These are phyloP conservation scores for Yponomeuta cagnagella DNA, from an alignment of 2,888 invertebrate species.

Conservation along the genomic window DNA sequence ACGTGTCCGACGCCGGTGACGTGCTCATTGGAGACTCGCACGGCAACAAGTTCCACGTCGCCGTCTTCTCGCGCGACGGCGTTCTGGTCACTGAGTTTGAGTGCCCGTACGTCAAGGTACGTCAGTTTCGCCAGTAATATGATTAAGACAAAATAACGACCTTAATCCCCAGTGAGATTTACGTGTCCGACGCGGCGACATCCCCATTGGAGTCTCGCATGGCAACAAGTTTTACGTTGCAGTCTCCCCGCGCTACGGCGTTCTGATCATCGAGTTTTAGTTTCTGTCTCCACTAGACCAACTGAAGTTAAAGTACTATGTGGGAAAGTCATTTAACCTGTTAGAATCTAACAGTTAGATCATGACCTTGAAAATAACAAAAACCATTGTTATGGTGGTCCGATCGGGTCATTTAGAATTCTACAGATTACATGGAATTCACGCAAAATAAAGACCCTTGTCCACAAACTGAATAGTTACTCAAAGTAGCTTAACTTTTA, in stretches of 20 bases:
- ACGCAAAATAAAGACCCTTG: too few relatives aligned
- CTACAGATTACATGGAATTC: too few relatives aligned
- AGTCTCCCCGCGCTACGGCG: constrained; percentile 88
- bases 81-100: constrained; percentile 93
- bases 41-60: constrained; percentile 98
- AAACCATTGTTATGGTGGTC: too few relatives aligned
- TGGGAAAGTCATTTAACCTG: too few relatives aligned
- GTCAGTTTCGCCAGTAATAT: neutral
- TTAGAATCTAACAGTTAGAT: too few relatives aligned
- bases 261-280: constrained; percentile 56
- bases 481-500: too few relatives aligned
- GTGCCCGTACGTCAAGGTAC: constrained; percentile 97
- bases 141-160: neutral
- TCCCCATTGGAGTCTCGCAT: constrained; percentile 97
- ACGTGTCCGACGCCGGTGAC: constrained; percentile 97
- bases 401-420: too few relatives aligned
- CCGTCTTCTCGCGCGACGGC: constrained; percentile 94
- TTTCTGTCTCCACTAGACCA: too few relatives aligned
- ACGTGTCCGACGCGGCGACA: constrained; percentile 97
- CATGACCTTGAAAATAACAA: too few relatives aligned
- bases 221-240: constrained; percentile 98
- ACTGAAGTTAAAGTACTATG: too few relatives aligned
- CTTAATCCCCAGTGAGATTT: constrained; percentile 93
- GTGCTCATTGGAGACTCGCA: constrained; percentile 98
- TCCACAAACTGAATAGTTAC: too few relatives aligned